phyloP scores from a whole-genome alignment of 1,140 invertebrate genomes.

The Lordiphosa mommai region DNA sequence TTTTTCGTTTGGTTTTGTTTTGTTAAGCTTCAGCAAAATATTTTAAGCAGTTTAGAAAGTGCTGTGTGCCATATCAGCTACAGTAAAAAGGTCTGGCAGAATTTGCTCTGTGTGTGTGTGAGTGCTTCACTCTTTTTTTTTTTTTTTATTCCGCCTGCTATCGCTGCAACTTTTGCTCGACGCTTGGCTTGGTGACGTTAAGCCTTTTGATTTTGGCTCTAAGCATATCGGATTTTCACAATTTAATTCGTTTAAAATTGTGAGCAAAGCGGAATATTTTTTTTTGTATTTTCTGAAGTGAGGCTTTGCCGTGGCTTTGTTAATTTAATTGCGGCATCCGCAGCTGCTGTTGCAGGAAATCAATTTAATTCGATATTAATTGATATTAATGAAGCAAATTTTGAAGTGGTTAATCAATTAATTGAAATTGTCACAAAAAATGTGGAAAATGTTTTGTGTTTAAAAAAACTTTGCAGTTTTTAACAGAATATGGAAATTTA shows the following conservation, averaged over 20 bases:
- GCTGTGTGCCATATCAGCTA: constrained; percentile 55
- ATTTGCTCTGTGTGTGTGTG: constrained; percentile 7
- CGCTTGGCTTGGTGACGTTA: constrained; percentile 18
- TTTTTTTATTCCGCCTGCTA: background rate
- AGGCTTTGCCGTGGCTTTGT: constrained; percentile 16
- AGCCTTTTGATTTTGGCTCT: constrained; percentile 50
- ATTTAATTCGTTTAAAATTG: constrained; percentile 55
- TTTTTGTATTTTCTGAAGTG: too few relatives aligned
- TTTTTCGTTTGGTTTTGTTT: constrained; percentile 54
- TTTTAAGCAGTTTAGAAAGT: constrained; percentile 73
- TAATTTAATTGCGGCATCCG: constrained; percentile 3
- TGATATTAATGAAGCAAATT: too few relatives aligned
- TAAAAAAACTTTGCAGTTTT: too few relatives aligned
- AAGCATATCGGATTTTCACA: constrained; percentile 43
- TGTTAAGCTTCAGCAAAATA: constrained; percentile 68
- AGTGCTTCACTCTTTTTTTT: background rate
- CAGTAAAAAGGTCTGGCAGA: constrained; percentile 22
- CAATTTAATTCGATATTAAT: constrained; percentile 1
- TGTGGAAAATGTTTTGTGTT: too few relatives aligned
- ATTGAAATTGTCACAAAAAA: too few relatives aligned
- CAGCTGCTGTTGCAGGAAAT: background rate
- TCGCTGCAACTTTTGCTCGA: constrained; percentile 33
- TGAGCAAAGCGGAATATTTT: constrained; percentile 11
- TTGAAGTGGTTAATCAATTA: too few relatives aligned
- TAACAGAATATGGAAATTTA: too few relatives aligned